Percentiles rank a stretch among this genome's conserved stretches.
Conservation (phyloP, 2,113 vertebrate species). For the Heptranchias perlo region DNA sequence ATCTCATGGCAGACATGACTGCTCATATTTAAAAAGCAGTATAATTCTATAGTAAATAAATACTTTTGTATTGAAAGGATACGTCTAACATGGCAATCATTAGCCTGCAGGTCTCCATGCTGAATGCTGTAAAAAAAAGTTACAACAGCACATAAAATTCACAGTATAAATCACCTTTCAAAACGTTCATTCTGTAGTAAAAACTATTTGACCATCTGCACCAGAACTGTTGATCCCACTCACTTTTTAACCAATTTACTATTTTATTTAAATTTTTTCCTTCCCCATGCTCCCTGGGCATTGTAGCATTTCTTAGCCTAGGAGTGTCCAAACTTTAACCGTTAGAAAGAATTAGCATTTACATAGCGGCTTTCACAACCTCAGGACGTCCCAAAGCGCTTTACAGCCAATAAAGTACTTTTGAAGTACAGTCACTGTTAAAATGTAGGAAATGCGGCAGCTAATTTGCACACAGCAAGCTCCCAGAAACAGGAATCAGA, state of each 20-base stretch:
- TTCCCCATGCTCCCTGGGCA: neutral
- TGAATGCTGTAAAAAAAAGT: constrained; percentile 72
- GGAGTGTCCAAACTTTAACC: neutral
- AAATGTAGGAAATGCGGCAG: neutral
- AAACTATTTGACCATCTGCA: neutral
- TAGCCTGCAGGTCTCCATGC: constrained; percentile 85
- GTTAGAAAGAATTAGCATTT: neutral
- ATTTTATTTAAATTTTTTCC: neutral
- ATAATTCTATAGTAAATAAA: neutral
- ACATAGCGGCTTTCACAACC: neutral
- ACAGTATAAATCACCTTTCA: neutral
- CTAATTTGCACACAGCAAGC: neutral
- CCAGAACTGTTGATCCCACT: neutral
- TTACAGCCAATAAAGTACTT: neutral
- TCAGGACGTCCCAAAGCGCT: neutral
- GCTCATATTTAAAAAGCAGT: neutral
- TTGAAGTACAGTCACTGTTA: neutral
- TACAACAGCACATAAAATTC: neutral
- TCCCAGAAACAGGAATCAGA: neutral
- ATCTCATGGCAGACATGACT: neutral
- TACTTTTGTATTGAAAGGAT: constrained; percentile 67
- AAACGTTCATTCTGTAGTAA: neutral
- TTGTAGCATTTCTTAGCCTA: neutral
- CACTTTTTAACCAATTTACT: neutral
- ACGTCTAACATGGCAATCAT: constrained; percentile 97